Evolutionary conservation across 2,797 vertebrate species (phyloP), one percentile per base, ranked within the genome.

Genomic region (Tenualosa thibaudeaui): DNA sequence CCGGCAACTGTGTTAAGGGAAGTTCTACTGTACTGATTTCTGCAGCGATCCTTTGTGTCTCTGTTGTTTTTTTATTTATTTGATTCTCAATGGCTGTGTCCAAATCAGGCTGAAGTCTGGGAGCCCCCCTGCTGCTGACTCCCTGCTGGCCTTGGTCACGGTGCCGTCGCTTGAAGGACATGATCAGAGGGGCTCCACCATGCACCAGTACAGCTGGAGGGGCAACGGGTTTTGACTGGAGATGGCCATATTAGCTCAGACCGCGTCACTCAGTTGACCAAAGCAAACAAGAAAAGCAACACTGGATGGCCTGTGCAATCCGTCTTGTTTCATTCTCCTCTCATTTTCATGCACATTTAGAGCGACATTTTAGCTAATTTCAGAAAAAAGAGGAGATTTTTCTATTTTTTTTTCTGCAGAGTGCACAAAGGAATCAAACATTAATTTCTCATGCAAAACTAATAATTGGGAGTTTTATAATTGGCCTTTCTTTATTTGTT

Each of bases 391-490:
- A 31, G 31, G 31, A 3, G 46, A 46, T 46, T 46, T 46, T 46
- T 46, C 9, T 31, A 37, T 71, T 65, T 65, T 65, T 8, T 62
- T 62, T 83, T 24, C 10, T 43, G 85, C 50, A 82, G 58, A 75
- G 53, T 3, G 51, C 54, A 53, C 65, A 26, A 43, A 40, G 82
- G 84, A 81, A 84, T 58, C 40, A 81, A 84, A 87, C 65, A 78
- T 81, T 87, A 71, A 88, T 88, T 56, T 86, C 62, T 24, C 82
- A 87, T 65, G 60, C 85, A 88, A 87, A 84, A 81, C 37, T 40
- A 75, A 75, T 75, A 75, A 75, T 40, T 75, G 89, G 86, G 71
- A 82, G 83, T 88, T 82, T 83, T 83, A 86, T 78, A 85, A 65
- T 19, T 78, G 78, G 71, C 68, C 24, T n/a, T 40, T 82, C 37